Evolutionary conservation across 2,797 vertebrate species (phyloP).

Genomic region (Acanthurus tractus): DNA sequence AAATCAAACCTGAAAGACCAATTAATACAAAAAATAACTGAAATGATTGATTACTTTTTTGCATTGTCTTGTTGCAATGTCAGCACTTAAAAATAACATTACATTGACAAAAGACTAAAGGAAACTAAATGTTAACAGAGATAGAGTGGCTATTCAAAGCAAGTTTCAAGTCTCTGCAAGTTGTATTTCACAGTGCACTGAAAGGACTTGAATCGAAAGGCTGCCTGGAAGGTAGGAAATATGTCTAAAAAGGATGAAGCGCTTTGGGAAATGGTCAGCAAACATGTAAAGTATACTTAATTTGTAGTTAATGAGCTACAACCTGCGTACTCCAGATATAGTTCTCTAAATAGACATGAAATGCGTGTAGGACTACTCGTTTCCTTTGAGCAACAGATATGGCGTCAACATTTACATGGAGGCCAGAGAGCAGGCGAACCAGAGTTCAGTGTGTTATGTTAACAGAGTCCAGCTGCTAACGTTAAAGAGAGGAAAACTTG

Average conservation of each 20-base stretch:
- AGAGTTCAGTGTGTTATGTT: constrained; percentile 51
- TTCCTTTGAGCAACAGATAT: background rate
- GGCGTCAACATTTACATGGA: constrained; percentile 23
- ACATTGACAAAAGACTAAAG: constrained; percentile 1
- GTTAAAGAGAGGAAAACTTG: constrained; percentile 20
- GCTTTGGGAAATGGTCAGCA: constrained; percentile 21
- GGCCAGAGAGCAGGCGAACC: constrained; percentile 28
- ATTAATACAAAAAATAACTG: background rate
- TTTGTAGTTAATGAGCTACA: constrained; percentile 26
- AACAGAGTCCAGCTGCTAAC: constrained; percentile 62
- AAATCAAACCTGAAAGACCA: background rate
- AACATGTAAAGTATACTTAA: constrained; percentile 10
- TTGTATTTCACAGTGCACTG: constrained; percentile 10
- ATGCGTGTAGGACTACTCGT: background rate
- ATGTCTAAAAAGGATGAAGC: background rate
- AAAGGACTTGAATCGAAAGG: constrained; percentile 10
- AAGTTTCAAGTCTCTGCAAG: constrained; percentile 12
- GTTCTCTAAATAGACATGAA: constrained; percentile 11
- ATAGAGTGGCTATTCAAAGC: constrained; percentile 13
- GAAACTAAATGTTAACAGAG: background rate
- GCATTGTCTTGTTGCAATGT: background rate
- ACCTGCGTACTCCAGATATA: constrained; percentile 23
- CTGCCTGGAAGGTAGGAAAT: background rate
- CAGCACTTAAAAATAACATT: background rate
- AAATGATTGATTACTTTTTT: background rate